Evolutionary conservation across 1,140 invertebrate genomes (phyloP).

Genomic region (Cotesia typhae): DNA sequence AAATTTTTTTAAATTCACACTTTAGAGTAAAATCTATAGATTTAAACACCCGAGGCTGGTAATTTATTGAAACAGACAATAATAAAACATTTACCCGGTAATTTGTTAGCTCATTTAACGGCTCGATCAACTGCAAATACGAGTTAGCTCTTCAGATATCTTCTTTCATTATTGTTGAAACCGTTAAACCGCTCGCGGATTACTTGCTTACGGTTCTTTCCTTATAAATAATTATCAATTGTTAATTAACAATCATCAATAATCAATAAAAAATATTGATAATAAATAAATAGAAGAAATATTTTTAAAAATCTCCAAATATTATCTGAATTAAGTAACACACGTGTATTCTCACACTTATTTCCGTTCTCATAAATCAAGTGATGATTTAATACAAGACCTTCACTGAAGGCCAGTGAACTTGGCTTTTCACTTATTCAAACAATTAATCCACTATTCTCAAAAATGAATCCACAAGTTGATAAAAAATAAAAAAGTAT

Average conservation of each 20-base stretch:
- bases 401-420: conserved; percentile 19
- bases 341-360: conserved; percentile 38
- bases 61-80: no score
- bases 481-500: neutral
- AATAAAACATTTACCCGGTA: neutral
- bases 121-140: conserved; percentile 35
- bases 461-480: neutral
- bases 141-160: conserved; percentile 20
- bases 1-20: neutral
- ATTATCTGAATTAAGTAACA: no score
- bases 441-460: conserved; percentile 3
- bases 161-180: conserved; percentile 4
- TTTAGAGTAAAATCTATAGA: no score
- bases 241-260: no score
- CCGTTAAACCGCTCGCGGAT: conserved; percentile 57
- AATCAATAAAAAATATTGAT: no score
- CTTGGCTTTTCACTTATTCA: conserved; percentile 18
- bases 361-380: conserved; percentile 50
- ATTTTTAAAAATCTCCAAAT: no score
- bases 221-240: neutral
- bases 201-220: conserved; percentile 54
- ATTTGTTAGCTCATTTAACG: neutral
- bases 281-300: no score
- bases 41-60: no score
- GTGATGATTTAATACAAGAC: conserved; percentile 10